phyloP scores from a whole-genome alignment of 2,888 invertebrate species.

The Sesia bembeciformis region DNA sequence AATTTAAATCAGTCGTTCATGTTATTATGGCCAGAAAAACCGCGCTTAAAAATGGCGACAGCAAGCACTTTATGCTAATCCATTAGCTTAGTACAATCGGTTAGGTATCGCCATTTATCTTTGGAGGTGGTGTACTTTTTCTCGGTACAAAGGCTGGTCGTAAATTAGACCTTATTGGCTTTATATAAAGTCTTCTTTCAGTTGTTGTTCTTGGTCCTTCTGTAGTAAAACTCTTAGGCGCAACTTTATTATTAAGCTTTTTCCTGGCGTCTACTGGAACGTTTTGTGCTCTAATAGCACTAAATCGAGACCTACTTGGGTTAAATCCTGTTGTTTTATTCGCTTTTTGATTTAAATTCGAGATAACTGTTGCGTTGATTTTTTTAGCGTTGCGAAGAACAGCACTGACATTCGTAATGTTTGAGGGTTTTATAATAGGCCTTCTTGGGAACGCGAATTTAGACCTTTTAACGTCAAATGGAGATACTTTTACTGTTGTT shows the following conservation, averaged over 20 bases:
- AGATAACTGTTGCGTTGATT: conserved; percentile 30
- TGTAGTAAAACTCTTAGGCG: conserved; percentile 42
- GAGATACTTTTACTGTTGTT: conserved; percentile 41
- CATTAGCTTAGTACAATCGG: background rate
- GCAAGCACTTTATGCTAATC: background rate
- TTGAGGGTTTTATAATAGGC: conserved; percentile 43
- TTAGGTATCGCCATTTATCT: conserved; percentile 22
- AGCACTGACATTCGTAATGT: conserved; percentile 34
- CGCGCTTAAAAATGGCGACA: conserved; percentile 23
- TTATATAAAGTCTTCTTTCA: conserved; percentile 49
- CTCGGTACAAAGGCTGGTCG: conserved; percentile 57
- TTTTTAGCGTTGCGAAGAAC: conserved; percentile 32
- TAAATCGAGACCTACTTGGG: conserved; percentile 47
- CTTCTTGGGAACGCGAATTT: conserved; percentile 60
- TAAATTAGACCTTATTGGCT: conserved; percentile 50
- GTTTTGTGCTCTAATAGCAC: conserved; percentile 49
- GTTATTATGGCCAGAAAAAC: conserved; percentile 44
- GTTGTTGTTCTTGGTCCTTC: conserved; percentile 52
- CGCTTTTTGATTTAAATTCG: conserved; percentile 35
- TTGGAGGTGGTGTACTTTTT: conserved; percentile 36
- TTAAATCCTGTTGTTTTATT: conserved; percentile 50
- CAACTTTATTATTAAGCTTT: conserved; percentile 23
- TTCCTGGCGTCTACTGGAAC: conserved; percentile 58
- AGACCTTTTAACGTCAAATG: conserved; percentile 43
- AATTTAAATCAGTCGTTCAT: conserved; percentile 12